These are phyloP conservation scores for Chloroceryle amazona DNA, from an alignment of 2,797 vertebrate species.

Conservation along the genomic window DNA sequence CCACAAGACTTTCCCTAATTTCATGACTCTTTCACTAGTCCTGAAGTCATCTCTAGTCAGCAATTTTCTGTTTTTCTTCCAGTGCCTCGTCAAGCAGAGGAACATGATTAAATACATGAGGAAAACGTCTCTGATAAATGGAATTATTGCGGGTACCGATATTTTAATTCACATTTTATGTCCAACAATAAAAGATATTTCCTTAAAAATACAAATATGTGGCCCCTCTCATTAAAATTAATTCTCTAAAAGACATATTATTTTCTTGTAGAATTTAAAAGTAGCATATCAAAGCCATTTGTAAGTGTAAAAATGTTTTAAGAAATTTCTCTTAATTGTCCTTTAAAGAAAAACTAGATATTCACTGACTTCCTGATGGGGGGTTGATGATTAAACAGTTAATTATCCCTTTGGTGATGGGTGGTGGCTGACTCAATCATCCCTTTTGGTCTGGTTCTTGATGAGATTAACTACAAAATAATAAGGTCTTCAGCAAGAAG, in stretches of 20 bases:
- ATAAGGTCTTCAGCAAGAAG: no score
- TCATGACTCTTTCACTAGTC: neutral
- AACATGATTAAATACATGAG: neutral
- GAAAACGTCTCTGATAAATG: neutral
- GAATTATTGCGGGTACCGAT: neutral
- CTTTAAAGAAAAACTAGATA: neutral
- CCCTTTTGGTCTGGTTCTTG: no score
- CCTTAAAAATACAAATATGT: neutral
- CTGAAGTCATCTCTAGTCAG: neutral
- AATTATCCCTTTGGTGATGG: no score
- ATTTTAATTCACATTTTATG: neutral
- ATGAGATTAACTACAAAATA: no score
- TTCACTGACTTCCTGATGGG: neutral
- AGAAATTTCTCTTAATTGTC: neutral
- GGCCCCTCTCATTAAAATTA: neutral
- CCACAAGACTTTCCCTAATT: neutral
- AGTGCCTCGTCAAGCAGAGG: neutral
- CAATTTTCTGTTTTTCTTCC: neutral
- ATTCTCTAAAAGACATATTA: neutral
- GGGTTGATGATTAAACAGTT: no score
- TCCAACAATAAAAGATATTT: neutral
- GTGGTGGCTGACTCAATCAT: no score
- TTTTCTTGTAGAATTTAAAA: neutral
- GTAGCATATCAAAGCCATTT: neutral
- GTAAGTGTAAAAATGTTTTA: neutral